phyloP scores from a whole-genome alignment of 2,888 invertebrate genomes.

The Macrostomum cliftonense region DNA sequence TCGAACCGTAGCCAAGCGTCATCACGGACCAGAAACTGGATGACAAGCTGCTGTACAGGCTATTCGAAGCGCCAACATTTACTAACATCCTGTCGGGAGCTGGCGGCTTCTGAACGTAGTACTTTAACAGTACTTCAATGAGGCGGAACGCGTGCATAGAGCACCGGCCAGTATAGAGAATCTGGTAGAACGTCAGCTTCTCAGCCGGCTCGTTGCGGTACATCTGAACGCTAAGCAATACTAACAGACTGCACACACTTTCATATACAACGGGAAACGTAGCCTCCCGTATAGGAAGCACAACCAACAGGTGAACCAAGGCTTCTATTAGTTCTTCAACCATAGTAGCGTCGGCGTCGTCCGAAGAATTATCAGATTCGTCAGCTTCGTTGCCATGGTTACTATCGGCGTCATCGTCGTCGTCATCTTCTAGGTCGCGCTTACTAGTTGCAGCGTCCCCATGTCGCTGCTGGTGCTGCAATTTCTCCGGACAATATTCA shows the following conservation, averaged over 20 bases:
- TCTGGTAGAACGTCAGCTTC: conserved; percentile 51
- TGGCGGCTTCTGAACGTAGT: neutral
- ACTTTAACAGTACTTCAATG: conserved; percentile 17
- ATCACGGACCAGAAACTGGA: conserved; percentile 39
- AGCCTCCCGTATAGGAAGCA: neutral
- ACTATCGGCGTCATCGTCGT: neutral
- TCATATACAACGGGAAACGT: conserved; percentile 44
- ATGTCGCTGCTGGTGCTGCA: neutral
- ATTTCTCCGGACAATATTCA: conserved; percentile 1
- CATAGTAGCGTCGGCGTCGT: conserved; percentile 30
- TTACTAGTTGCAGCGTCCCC: conserved; percentile 1
- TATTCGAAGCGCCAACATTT: neutral
- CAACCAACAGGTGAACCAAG: conserved; percentile 57
- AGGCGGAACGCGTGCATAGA: conserved; percentile 7
- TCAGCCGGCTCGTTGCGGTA: conserved; percentile 46
- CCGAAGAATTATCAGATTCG: neutral
- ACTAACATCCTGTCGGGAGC: neutral
- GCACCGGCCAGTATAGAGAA: conserved; percentile 32
- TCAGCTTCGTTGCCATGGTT: neutral
- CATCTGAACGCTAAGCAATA: conserved; percentile 66
- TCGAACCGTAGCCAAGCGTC: conserved; percentile 34
- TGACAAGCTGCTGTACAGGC: conserved; percentile 14
- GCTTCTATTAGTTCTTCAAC: conserved; percentile 57
- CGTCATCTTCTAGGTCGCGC: neutral
- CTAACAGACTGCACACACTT: conserved; percentile 63